A percentile compares a stretch with the other conserved stretches of the same genome.
These are phyloP conservation scores for Erpobdella octoculata DNA, from an alignment of 2,888 invertebrate species.

Conservation along the genomic window DNA sequence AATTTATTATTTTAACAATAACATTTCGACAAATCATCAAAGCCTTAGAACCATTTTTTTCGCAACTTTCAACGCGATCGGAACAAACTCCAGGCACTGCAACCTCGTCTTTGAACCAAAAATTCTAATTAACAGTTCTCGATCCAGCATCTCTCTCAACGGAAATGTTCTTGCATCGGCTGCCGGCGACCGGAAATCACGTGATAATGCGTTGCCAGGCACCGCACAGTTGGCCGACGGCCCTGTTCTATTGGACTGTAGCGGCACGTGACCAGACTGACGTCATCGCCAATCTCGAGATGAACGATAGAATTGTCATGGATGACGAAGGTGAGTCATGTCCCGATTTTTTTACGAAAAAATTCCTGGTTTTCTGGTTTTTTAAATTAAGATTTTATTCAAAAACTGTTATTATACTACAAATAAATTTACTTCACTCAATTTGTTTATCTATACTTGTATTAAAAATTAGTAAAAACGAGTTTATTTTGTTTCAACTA, in stretches of 20 bases:
- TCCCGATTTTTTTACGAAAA: no score
- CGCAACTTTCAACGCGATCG: no score
- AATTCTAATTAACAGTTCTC: constrained; percentile 1
- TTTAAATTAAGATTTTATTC: no score
- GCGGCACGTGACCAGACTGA: constrained; percentile 18
- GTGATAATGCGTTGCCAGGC: constrained; percentile 27
- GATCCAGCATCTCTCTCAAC: constrained; percentile 4
- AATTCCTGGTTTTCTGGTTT: no score
- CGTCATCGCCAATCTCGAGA: constrained; percentile 3
- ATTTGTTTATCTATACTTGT: no score
- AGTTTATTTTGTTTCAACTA: no score
- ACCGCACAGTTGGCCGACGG: constrained; percentile 22
- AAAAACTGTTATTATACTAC: no score
- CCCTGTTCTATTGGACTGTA: constrained; percentile 15
- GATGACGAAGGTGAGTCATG: constrained; percentile 25
- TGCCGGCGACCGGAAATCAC: constrained; percentile 23
- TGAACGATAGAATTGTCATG: neutral
- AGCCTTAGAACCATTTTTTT: no score
- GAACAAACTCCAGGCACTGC: no score
- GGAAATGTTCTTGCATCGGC: constrained; percentile 25
- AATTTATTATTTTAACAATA: neutral
- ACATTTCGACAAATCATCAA: no score
- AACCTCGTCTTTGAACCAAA: neutral
- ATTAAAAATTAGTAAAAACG: no score
- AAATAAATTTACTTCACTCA: no score